phyloP scores from a whole-genome alignment of 2,888 invertebrate species.

The Parnassius apollo region DNA sequence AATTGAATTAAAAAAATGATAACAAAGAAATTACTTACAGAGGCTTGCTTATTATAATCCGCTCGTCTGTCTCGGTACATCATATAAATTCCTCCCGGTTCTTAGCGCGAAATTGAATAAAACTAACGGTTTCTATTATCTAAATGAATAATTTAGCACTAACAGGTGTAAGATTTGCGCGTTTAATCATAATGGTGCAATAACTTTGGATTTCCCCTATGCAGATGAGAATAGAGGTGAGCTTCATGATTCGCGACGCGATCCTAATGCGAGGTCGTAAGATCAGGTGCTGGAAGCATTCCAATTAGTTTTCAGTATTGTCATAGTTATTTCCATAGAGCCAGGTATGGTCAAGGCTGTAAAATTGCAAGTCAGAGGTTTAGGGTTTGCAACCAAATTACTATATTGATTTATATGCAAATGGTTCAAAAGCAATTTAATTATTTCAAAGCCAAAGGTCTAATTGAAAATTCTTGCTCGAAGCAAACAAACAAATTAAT shows the following conservation, averaged over 20 bases:
- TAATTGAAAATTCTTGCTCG: background rate
- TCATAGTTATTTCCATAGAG: constrained; percentile 33
- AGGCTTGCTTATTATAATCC: background rate
- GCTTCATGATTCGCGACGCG: constrained; percentile 32
- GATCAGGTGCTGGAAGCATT: constrained; percentile 44
- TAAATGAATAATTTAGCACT: constrained; percentile 64
- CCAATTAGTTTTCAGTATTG: constrained; percentile 41
- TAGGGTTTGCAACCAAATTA: constrained; percentile 12
- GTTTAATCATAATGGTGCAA: constrained; percentile 56
- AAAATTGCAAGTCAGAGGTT: constrained; percentile 18
- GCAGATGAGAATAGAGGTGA: constrained; percentile 26
- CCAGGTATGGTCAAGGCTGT: constrained; percentile 31
- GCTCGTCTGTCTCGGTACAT: background rate
- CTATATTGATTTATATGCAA: constrained; percentile 12
- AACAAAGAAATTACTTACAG: too few species aligned
- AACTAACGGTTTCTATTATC: constrained; percentile 63
- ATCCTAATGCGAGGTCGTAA: constrained; percentile 47
- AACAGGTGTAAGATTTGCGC: constrained; percentile 49
- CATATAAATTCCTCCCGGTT: constrained; percentile 1
- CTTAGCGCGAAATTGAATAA: constrained; percentile 52
- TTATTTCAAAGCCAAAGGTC: constrained; percentile 8
- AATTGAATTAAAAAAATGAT: too few species aligned
- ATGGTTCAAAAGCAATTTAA: constrained; percentile 8
- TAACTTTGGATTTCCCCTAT: constrained; percentile 51
- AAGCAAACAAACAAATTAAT: too few species aligned